Conservation (phyloP, 2,113 vertebrate genomes). For the Setophaga kirtlandii region DNA sequence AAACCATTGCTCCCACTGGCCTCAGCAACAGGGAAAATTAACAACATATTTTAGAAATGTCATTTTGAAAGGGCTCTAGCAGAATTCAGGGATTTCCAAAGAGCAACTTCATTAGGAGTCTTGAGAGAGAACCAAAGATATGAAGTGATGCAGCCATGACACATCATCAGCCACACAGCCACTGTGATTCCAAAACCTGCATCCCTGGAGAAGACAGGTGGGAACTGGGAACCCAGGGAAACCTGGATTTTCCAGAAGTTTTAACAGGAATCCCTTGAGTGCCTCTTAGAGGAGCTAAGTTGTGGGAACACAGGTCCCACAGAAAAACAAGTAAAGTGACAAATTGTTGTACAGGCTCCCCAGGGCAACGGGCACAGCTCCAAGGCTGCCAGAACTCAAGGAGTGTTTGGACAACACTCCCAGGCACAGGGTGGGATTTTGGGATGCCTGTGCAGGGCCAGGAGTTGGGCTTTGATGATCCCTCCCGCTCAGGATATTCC, state of each 20-base stretch:
- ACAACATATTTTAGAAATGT: background rate
- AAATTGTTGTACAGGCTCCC: background rate
- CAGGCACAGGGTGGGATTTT: background rate
- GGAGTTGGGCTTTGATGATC: background rate
- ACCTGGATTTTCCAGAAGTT: background rate
- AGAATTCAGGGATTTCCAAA: background rate
- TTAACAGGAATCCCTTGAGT: background rate
- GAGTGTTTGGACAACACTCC: fast-evolving
- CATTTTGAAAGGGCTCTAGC: background rate
- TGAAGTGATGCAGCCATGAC: fast-evolving
- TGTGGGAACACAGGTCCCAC: background rate
- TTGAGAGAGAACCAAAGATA: background rate
- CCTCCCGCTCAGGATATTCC: background rate
- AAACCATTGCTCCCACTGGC: background rate
- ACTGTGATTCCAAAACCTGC: background rate
- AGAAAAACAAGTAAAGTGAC: background rate
- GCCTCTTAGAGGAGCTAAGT: background rate
- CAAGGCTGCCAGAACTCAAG: background rate
- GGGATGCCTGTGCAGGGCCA: background rate
- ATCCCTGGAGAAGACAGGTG: background rate
- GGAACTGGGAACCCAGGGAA: background rate
- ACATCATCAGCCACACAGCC: fast-evolving
- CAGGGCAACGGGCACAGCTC: background rate
- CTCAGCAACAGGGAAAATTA: background rate
- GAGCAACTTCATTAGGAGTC: background rate